Percentiles rank a stretch among this genome's conserved stretches.
Evolutionary conservation across 2,888 invertebrate genomes (phyloP).

Genomic region (Anoplius nigerrimus): DNA sequence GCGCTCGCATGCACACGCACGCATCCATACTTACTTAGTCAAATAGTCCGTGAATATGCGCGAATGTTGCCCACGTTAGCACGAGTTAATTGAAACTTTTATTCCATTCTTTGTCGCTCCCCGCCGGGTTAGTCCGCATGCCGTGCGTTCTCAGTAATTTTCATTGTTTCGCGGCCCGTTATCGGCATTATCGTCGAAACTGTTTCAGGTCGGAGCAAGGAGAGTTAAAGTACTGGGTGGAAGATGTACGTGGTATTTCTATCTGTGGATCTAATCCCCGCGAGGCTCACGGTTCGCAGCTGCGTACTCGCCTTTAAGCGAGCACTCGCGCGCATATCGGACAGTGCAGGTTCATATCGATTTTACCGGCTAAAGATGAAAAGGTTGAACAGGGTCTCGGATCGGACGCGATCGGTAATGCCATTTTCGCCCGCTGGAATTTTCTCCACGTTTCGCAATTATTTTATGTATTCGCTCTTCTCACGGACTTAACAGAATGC

Average conservation of each 20-base stretch:
- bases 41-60: constrained; percentile 55
- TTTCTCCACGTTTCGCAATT: constrained; percentile 22
- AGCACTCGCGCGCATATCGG: constrained; percentile 21
- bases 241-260: no score
- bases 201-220: no score
- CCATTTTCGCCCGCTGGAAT: constrained; percentile 26
- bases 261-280: no score
- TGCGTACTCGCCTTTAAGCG: constrained; percentile 26
- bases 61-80: constrained; percentile 43
- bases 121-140: no score
- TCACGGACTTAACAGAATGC: constrained; percentile 7
- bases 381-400: constrained; percentile 16
- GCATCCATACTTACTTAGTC: constrained; percentile 33
- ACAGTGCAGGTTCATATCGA: constrained; percentile 16
- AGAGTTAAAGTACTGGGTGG: no score
- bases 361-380: constrained; percentile 26
- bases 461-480: constrained; percentile 6
- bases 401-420: constrained; percentile 35
- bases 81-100: constrained; percentile 60
- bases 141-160: no score
- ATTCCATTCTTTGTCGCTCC: constrained; percentile 25
- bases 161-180: no score
- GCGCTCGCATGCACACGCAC: constrained; percentile 9
- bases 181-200: no score
- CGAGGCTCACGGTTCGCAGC: no score